Evolutionary conservation across 2,888 invertebrate genomes (phyloP), one percentile per base, ranked within the genome.

Genomic region (Polylopha cassiicola): DNA sequence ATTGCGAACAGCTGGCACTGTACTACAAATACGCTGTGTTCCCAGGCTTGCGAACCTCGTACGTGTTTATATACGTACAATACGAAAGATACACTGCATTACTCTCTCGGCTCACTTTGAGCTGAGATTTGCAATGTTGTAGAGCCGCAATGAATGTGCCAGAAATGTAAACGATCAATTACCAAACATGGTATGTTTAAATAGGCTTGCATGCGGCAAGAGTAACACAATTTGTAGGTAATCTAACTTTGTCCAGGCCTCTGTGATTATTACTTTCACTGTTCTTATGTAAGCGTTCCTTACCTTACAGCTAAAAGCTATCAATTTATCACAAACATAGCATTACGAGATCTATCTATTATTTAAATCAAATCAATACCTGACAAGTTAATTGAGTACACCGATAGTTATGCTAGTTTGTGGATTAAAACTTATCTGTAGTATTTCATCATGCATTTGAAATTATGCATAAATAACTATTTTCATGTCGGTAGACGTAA

Each of bases 1-100:
- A 63, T 64, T 62, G 57, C 61, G 61, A 64, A 55, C 74, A 75
- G 68, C 63, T 73, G 74, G 61, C 58, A 48, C 51, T n/a, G n/a
- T n/a, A n/a, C n/a, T n/a, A 47, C 47, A 44, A 48, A 38, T 37
- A 31, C 38, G 27, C 30, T 47, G 46, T 46, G 63, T 73, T 77
- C 73, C 62, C 72, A 76, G 71, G 65, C 53, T 47, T 51, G 54
- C 52, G 36, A 13, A 33, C 7, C 14, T 18, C 20, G 30, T 11
- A 22, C 16, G n/a, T n/a, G n/a, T n/a, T n/a, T n/a, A 14, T 17
- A 17, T 22, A 18, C 14, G 3, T 20, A 11, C 14, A 23, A 8
- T 23, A 23, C 9, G 14, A n/a, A 26, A 16, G 20, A 9, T 24
- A 21, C 36, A 16, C 11, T 41, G 18, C 30, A 41, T 41, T 41